Evolutionary conservation across 1,140 invertebrate species (phyloP), one percentile per base, ranked within the genome.

Genomic region (Penaeus japonicus): DNA sequence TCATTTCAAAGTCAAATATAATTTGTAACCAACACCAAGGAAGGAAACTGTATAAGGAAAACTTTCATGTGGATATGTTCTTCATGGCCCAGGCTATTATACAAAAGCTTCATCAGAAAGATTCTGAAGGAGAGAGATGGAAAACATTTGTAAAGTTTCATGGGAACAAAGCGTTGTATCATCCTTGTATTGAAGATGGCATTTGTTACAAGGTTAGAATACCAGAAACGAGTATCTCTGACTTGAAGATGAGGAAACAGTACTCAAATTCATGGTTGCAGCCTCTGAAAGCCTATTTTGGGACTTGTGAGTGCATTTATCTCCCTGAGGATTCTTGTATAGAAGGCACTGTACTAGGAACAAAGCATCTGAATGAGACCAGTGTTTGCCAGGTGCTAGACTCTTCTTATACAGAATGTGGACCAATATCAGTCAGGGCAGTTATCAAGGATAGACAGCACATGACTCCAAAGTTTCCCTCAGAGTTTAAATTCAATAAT

Each of bases 161-260:
- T 54, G 77, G 39, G n/a, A 3, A 54, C 0, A 79, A 79, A 53
- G 77, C 77, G 53, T 79, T 79, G 24, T 53, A 53, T 22, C 77
- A 79, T 79, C 54, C 77, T 53, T 79, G 77, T n/a, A 18, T 79
- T 79, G 18, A 79, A n/a, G 77, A 79, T 22, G 77, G 77, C 4
- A n/a, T 53, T 24, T n/a, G 39, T 12, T 79, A 53, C 54, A 53
- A 53, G 12, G 20, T 79, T 15, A 47, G 54, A 27, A 79, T 79
- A 5, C 77, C 77, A 22, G 4, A 17, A 15, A 12, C 77, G 18
- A 22, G 4, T 47, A 15, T 47, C 47, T 47, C 10, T 47, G 47
- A 47, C 47, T 12, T 15, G 10, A 47, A 47, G 47, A 47, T 47
- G 47, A 10, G 47, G 47, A 47, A 47, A 47, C 47, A 47, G 47